These are phyloP conservation scores for Sebastes itinus DNA, from an alignment of 2,797 vertebrate species.

Conservation along the genomic window DNA sequence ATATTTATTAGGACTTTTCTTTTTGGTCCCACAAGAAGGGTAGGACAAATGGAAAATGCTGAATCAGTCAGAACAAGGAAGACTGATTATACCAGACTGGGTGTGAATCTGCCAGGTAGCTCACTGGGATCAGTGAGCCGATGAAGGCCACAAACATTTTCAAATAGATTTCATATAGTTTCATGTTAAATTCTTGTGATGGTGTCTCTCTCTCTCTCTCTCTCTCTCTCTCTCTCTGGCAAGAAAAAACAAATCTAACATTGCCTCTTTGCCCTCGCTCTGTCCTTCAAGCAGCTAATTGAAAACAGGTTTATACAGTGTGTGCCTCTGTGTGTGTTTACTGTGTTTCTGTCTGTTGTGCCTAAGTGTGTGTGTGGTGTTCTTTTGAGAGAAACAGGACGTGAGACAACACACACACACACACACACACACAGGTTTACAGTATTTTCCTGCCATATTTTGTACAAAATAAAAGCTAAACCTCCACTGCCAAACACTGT, in stretches of 20 bases:
- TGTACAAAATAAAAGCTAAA: not conserved
- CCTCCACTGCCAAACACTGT: not conserved
- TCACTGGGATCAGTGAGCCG: not conserved
- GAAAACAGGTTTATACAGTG: constrained; percentile 47
- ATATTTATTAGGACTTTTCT: constrained; percentile 37
- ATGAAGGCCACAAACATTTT: not conserved
- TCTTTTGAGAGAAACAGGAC: not conserved
- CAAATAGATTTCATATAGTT: not conserved
- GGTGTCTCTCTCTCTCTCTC: not conserved
- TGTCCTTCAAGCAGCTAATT: constrained; percentile 60
- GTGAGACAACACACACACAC: not conserved
- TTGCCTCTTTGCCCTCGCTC: constrained; percentile 27
- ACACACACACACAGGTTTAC: not conserved
- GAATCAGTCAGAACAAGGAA: constrained; percentile 3
- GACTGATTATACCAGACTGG: not conserved
- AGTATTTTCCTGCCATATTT: no score
- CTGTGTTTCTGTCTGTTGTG: no score
- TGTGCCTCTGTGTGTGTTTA: not conserved
- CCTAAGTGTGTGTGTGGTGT: not conserved
- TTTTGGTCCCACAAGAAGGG: not conserved
- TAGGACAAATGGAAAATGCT: constrained; percentile 13
- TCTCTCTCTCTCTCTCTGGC: not conserved
- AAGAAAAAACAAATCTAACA: constrained; percentile 23
- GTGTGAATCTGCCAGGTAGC: constrained; percentile 11
- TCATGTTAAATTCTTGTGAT: not conserved